phyloP scores from a whole-genome alignment of 1,140 invertebrate species.

The Zaprionus vittiger region DNA sequence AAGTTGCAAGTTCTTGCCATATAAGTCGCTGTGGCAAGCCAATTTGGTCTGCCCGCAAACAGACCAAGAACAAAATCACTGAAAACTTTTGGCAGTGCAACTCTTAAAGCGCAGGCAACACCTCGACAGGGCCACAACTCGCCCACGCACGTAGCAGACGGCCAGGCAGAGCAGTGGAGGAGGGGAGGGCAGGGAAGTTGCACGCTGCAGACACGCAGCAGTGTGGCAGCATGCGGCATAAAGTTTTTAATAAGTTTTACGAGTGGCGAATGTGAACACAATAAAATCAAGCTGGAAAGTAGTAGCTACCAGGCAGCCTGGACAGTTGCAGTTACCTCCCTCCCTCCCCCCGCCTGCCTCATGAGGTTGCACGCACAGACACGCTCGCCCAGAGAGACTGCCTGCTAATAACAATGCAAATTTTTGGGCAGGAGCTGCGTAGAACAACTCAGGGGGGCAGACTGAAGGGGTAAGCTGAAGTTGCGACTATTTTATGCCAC shows the following conservation, averaged over 20 bases:
- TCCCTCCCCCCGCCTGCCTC: not conserved
- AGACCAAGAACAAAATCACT: constrained; percentile 54
- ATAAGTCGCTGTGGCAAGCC: constrained; percentile 44
- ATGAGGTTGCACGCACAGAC: constrained; percentile 30
- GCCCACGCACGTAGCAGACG: constrained; percentile 62
- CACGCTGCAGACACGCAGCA: constrained; percentile 41
- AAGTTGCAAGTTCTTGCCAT: constrained; percentile 33
- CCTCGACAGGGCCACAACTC: constrained; percentile 29
- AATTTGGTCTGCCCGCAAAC: constrained; percentile 43
- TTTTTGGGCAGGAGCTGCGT: constrained; percentile 44
- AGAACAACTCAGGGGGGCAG: not conserved
- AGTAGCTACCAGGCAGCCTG: constrained; percentile 33
- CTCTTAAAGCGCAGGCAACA: constrained; percentile 48
- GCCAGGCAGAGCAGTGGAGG: not conserved
- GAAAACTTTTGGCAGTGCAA: constrained; percentile 42
- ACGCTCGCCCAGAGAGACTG: constrained; percentile 46
- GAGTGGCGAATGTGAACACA: constrained; percentile 78
- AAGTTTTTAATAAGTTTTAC: constrained; percentile 83
- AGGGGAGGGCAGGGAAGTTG: not conserved
- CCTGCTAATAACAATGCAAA: constrained; percentile 83
- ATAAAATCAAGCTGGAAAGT: constrained; percentile 79
- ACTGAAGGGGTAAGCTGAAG: constrained; percentile 18
- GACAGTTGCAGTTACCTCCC: not conserved
- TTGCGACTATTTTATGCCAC: constrained; percentile 49
- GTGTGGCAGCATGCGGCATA: constrained; percentile 69